Evolutionary conservation across 2,888 invertebrate genomes (phyloP), one percentile per base, ranked within the genome.

Genomic region (Nudaria mundana): DNA sequence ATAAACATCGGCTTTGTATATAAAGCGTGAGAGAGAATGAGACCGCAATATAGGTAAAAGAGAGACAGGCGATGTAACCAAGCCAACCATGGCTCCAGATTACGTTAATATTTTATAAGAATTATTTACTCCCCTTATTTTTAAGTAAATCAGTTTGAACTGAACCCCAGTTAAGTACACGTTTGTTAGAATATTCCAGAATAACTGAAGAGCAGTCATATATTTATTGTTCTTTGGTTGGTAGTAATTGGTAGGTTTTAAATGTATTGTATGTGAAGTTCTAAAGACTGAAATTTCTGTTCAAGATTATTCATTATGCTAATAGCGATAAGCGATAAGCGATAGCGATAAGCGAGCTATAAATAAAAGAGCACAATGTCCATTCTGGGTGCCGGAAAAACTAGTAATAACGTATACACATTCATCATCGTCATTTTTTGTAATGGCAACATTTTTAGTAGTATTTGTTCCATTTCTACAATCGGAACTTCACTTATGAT

Each of bases 1-100:
- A 49, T 56, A 46, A 29, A 40, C 30, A 42, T 55, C 33, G 32
- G 69, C 66, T 66, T 71, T 74, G 71, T 74, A 73, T 12, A 69
- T 74, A 67, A n/a, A 18, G 66, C 65, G 40, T 43, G 45, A 18
- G 44, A 28, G 38, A 40, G 48, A 42, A 44, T 48, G 47, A 26
- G 40, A 40, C 28, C 40, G 24, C 15, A 7, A 22, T 25, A 34
- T 38, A 36, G 23, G 28, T 20, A 12, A 24, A 30, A 20, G 18
- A 22, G 30, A 44, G 13, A 24, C 29, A 44, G 31, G 32, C 28
- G 41, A n/a, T 20, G 10, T 37, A 33, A 20, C 15, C 12, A 23
- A 33, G 40, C 44, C 16, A 34, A 34, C 5, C 16, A 18, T 13
- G 12, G 36, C 31, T 46, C 33, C 41, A 31, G 18, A 42, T 44